Percentiles rank a stretch among this genome's conserved stretches.
Conservation (phyloP, 2,888 invertebrate genomes). For the Meteorus cinctellus region DNA sequence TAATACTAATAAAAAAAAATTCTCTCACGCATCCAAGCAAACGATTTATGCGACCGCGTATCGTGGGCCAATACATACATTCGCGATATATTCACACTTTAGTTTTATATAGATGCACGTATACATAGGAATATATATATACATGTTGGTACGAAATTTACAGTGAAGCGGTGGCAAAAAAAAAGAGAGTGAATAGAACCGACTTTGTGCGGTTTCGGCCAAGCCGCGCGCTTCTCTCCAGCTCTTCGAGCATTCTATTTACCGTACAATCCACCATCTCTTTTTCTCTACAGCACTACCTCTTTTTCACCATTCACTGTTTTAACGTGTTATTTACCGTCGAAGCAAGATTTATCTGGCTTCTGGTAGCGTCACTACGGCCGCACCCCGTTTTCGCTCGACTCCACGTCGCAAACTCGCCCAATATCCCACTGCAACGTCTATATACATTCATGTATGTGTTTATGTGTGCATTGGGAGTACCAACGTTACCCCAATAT, state of each 20-base stretch:
- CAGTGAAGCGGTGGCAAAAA: constrained; percentile 37
- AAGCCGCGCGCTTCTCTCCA: constrained; percentile 37
- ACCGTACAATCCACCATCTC: constrained; percentile 30
- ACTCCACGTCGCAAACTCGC: constrained; percentile 12
- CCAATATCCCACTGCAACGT: constrained; percentile 12
- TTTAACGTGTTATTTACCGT: constrained; percentile 57
- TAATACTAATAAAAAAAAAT: constrained; percentile 10
- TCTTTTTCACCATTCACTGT: constrained; percentile 52
- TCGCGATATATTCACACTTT: constrained; percentile 16
- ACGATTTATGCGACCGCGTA: constrained; percentile 29
- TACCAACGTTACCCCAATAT: constrained; percentile 36
- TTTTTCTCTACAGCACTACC: constrained; percentile 39
- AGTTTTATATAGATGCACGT: not conserved
- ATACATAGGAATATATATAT: constrained; percentile 16
- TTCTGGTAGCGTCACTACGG: constrained; percentile 54
- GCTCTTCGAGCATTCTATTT: constrained; percentile 29
- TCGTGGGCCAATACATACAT: not conserved
- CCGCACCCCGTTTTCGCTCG: constrained; percentile 49
- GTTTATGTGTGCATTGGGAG: constrained; percentile 15
- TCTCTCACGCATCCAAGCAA: constrained; percentile 28
- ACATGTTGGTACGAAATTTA: constrained; percentile 24
- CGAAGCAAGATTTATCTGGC: constrained; percentile 55
- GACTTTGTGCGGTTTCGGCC: constrained; percentile 45
- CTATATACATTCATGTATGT: constrained; percentile 30
- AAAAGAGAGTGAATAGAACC: constrained; percentile 40